Evolutionary conservation across 2,113 vertebrate genomes (phyloP).

Genomic region (Rhinoptilus africanus): DNA sequence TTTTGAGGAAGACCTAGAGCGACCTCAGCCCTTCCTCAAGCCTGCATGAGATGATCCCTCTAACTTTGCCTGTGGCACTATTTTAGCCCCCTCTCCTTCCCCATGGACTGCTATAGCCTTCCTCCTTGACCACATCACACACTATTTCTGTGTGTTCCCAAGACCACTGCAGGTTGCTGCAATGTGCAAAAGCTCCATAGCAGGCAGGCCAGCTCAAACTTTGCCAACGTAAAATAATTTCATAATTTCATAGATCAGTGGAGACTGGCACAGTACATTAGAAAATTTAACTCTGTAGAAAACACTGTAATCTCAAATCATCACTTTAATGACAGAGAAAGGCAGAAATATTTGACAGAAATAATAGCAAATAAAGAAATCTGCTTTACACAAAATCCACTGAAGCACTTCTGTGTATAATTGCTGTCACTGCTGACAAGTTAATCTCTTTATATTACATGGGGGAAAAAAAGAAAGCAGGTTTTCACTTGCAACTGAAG

Average conservation of each 20-base stretch:
- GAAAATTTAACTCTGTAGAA: background rate
- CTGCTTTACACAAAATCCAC: background rate
- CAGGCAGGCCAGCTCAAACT: background rate
- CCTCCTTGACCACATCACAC: background rate
- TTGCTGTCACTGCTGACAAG: background rate
- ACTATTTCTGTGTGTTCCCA: background rate
- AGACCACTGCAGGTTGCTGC: background rate
- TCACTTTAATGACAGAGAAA: background rate
- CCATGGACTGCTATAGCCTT: background rate
- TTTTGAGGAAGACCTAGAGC: background rate
- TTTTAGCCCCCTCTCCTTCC: background rate
- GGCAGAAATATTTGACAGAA: background rate
- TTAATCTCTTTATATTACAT: background rate
- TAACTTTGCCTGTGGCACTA: background rate
- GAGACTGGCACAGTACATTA: background rate
- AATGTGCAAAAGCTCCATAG: background rate
- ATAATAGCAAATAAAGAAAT: background rate
- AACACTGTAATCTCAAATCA: background rate
- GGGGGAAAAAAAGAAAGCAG: background rate
- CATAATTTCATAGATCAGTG: background rate
- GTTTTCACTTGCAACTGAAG: background rate
- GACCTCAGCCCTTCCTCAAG: background rate
- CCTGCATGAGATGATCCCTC: background rate
- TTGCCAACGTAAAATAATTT: background rate
- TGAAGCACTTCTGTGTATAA: background rate